phyloP scores from a whole-genome alignment of 2,113 vertebrate genomes.

The Nanorana parkeri region DNA sequence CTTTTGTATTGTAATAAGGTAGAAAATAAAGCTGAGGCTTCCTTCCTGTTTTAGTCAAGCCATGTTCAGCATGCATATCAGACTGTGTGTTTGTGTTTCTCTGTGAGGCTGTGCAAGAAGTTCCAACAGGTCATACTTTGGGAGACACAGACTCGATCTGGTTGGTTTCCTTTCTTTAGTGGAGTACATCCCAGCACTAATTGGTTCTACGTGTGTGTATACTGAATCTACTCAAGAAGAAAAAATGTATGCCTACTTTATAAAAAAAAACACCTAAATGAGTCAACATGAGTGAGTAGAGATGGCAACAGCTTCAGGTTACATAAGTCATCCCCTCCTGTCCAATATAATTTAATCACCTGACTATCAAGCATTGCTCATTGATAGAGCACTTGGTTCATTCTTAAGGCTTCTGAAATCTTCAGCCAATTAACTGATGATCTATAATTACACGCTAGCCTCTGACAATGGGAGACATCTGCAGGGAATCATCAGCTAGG shows the following conservation, averaged over 20 bases:
- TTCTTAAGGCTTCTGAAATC: background rate
- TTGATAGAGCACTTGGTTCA: background rate
- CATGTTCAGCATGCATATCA: too few species aligned
- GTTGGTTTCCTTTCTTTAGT: too few species aligned
- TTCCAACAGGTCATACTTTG: too few species aligned
- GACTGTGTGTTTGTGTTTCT: too few species aligned
- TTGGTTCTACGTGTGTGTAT: too few species aligned
- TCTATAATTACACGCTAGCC: background rate
- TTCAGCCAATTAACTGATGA: background rate
- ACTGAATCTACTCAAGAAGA: too few species aligned
- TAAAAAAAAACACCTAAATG: conserved; percentile 8
- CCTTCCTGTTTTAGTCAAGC: too few species aligned
- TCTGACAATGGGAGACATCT: conserved; percentile 15
- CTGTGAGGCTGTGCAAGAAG: too few species aligned
- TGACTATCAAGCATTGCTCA: background rate
- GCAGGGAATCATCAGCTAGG: conserved; percentile 3
- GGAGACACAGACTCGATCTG: too few species aligned
- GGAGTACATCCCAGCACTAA: too few species aligned
- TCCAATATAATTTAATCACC: background rate
- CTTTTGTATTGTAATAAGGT: too few species aligned
- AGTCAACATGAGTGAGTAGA: conserved; percentile 11
- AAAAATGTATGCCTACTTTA: background rate
- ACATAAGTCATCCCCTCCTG: background rate
- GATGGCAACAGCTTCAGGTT: background rate
- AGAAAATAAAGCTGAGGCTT: too few species aligned